These are phyloP conservation scores for Tenualosa thibaudeaui DNA, from an alignment of 2,797 vertebrate species.

Conservation along the genomic window DNA sequence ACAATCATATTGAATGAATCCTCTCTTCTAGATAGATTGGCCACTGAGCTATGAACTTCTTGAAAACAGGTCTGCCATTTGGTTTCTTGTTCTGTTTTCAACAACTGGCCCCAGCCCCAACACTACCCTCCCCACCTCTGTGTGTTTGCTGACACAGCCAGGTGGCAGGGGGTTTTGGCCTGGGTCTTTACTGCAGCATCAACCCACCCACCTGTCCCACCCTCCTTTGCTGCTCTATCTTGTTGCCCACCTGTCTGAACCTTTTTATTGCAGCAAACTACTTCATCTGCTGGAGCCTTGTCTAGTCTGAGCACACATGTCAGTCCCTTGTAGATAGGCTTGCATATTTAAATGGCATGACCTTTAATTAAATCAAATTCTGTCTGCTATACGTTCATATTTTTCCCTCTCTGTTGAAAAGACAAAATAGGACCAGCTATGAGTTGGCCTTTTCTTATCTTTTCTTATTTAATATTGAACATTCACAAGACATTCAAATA, in stretches of 20 bases:
- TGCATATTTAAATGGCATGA: no score
- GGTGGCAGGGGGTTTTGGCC: constrained; percentile 26
- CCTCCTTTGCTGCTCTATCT: not conserved
- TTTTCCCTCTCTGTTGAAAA: not conserved
- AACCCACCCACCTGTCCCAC: constrained; percentile 12
- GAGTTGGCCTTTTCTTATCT: not conserved
- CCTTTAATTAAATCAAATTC: no score
- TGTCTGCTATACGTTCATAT: not conserved
- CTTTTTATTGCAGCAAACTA: not conserved
- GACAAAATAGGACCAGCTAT: not conserved
- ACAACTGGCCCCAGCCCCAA: not conserved
- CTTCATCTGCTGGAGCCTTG: not conserved
- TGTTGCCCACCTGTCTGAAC: not conserved
- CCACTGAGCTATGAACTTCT: not conserved
- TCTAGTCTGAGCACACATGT: not conserved
- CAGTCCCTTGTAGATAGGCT: not conserved
- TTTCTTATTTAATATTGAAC: not conserved
- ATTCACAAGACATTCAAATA: no score
- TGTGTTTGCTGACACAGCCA: constrained; percentile 38
- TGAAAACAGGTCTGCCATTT: not conserved
- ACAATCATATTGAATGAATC: not conserved
- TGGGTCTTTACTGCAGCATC: constrained; percentile 34
- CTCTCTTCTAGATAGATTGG: not conserved
- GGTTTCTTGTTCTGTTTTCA: not conserved
- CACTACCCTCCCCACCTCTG: not conserved